Evolutionary conservation across 2,113 vertebrate species (phyloP).

Genomic region (Neolamprologus caudopunctatus): DNA sequence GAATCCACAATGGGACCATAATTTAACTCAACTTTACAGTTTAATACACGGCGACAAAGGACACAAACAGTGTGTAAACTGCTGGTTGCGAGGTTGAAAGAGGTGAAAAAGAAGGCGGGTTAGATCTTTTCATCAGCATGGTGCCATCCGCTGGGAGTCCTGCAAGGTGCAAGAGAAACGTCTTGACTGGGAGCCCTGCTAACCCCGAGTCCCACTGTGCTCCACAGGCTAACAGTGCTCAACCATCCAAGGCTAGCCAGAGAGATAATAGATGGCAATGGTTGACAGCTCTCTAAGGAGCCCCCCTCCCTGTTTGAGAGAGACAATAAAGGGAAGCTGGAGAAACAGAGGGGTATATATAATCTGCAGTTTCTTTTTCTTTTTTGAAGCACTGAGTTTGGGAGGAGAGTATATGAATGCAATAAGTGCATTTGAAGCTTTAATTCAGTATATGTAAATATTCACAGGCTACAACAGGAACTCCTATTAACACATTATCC

Average conservation of each 20-base stretch:
- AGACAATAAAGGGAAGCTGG: background rate
- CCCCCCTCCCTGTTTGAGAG: background rate
- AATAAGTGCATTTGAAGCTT: background rate
- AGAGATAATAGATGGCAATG: conserved; percentile 51
- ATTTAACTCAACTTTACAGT: background rate
- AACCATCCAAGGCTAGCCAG: conserved; percentile 35
- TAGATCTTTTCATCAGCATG: background rate
- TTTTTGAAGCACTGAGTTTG: background rate
- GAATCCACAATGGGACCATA: background rate
- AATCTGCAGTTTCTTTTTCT: background rate
- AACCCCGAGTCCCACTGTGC: conserved; percentile 24
- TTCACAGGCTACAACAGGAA: background rate
- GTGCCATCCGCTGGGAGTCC: background rate
- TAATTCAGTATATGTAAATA: background rate
- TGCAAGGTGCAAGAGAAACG: background rate
- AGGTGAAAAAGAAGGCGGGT: background rate
- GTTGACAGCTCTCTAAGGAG: conserved; percentile 49
- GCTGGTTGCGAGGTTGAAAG: background rate
- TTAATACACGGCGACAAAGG: background rate
- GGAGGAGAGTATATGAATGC: background rate
- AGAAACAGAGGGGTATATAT: background rate
- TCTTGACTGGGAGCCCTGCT: conserved; percentile 7
- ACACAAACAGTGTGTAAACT: background rate
- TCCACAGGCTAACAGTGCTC: conserved; percentile 25
- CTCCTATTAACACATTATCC: background rate